Evolutionary conservation across 2,113 vertebrate species (phyloP), one percentile per base, ranked within the genome.

Genomic region (Patagioenas fasciata): DNA sequence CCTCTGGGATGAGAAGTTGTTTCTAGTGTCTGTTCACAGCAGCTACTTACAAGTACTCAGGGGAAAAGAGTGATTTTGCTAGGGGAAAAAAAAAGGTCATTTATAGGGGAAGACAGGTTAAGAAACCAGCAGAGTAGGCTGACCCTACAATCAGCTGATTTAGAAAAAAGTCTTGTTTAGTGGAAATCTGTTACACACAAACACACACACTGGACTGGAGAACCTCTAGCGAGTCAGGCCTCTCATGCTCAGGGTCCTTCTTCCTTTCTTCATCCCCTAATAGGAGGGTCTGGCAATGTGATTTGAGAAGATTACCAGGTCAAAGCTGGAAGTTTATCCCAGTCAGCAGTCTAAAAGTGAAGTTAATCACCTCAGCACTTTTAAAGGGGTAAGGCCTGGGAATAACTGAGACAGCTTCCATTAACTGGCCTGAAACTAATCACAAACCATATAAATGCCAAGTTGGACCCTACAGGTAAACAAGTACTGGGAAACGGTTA

Each of bases 281-380:
- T 0, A 60, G 60, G 42, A 91, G 91, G 83, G 83, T 91, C 91
- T 93, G 64, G 47, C 4, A 32, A 78, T 58, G 50, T 75, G 86
- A 92, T 88, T 79, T 92, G 69, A 83, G 42, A 34, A 80, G 92
- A 96, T 97, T 88, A 95, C 78, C 75, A 10, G 69, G 80, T 18
- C 92, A 94, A 95, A 94, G 82, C 44, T 95, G 67, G 50, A 85
- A 91, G 60, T 50, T 28, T 13, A 53, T 6, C 71, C 80, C 88
- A 12, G 56, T 56, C 92, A 92, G 80, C 83, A 88, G 72, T 64
- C 91, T 95, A 95, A 91, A 96, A 94, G 91, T 74, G 91, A 94
- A 88, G 88, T 47, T 94, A 96, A 96, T 96, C 88, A 96, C 67
- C 88, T 92, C 85, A 88, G 83, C 62, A 83, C 71, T 50, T 62